Evolutionary conservation across 2,113 vertebrate genomes (phyloP), one percentile per base, ranked within the genome.

Genomic region (Eurypyga helias): DNA sequence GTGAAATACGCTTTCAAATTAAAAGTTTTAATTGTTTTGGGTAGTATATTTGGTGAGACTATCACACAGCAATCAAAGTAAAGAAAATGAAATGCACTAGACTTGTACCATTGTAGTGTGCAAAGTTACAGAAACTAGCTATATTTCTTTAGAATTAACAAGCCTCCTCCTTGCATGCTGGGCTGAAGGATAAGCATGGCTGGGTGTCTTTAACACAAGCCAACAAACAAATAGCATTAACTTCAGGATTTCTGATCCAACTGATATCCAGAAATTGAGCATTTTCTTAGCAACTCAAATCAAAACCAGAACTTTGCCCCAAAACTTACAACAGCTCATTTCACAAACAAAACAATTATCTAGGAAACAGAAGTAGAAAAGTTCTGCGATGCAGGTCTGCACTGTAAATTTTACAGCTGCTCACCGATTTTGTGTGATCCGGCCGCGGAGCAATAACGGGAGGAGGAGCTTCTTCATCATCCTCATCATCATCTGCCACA

Each of bases 371-470:
- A 48, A 55, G 38, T 5, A 75, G 48, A 21, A 55, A 31, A 76
- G 54, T 7, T 33, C 38, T 76, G 70, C 33, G 46, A 61, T 8
- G 12, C 24, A 81, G 12, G 19, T 57, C 31, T 58, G 69, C 52
- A 33, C 52, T 57, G 43, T 5, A 23, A 64, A 25, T 36, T 77
- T 51, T 29, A 51, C 23, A 90, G 61, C 45, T 38, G 34, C 99
- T 98, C 93, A 99, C 99, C 69, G 99, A 99, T 98, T 99, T 99
- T n/a, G 99, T 99, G 96, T 99, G 98, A 88, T 99, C 99, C 21
- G 99, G 99, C 51, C 99, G 97, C 7, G 99, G 99, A 36, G 99
- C 99, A 95, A 99, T 99, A 87, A 99, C 94, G 41, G 99, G 99
- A 82, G 99, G 99, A 48, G 99, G 98, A 69, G 98, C 78, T 94